Percentiles rank a stretch among this genome's conserved stretches.
Evolutionary conservation across 2,113 vertebrate genomes (phyloP).

Genomic region (Xyrauchen texanus): DNA sequence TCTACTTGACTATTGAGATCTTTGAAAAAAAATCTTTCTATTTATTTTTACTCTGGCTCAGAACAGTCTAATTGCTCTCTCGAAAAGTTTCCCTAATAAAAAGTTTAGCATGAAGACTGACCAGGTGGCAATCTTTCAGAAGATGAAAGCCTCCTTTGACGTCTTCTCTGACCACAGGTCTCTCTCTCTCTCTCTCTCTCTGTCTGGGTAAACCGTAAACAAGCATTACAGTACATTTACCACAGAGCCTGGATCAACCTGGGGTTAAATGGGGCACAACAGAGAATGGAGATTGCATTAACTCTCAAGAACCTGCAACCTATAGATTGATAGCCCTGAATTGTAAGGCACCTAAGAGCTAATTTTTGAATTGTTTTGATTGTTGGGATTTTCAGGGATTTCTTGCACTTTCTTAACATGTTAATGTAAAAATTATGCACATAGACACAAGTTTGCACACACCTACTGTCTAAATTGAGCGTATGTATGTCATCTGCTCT

Average conservation of each 20-base stretch:
- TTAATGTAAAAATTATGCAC: not conserved
- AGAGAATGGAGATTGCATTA: too few relatives aligned
- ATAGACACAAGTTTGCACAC: not conserved
- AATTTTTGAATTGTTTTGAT: not conserved
- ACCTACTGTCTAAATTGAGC: not conserved
- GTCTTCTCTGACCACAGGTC: not conserved
- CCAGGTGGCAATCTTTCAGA: not conserved
- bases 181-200: not conserved
- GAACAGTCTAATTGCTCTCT: not conserved
- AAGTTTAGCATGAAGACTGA: not conserved
- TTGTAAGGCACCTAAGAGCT: too few relatives aligned
- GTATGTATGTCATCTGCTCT: slow-evolving; percentile 13
- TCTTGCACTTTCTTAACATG: not conserved
- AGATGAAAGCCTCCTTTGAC: slow-evolving; percentile 10
- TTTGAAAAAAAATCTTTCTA: too few relatives aligned
- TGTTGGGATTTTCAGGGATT: not conserved
- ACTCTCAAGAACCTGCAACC: too few relatives aligned
- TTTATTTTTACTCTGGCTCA: not conserved
- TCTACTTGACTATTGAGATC: too few relatives aligned
- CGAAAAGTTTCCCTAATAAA: not conserved
- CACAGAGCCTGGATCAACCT: too few relatives aligned
- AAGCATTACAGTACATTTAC: not conserved
- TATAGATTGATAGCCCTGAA: too few relatives aligned
- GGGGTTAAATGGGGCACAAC: too few relatives aligned
- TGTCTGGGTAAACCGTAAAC: not conserved